Evolutionary conservation across 2,888 invertebrate species (phyloP).

Genomic region (Chymomyza caudatula): DNA sequence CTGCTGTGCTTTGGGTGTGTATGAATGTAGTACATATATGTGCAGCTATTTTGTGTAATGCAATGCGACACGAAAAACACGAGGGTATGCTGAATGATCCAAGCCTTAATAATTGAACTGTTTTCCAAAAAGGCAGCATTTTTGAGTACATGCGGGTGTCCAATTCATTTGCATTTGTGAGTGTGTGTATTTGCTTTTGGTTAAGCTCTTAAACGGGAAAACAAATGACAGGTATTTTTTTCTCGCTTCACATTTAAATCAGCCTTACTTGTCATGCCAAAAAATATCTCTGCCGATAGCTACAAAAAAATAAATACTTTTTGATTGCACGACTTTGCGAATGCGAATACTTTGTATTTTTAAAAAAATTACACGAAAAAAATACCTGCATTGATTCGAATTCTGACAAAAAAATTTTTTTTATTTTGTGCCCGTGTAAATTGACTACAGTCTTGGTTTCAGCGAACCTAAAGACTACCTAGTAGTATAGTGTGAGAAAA

Average conservation of each 20-base stretch:
- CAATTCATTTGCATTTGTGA: neutral
- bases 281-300: neutral
- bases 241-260: neutral
- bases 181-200: neutral
- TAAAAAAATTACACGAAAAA: too few relatives aligned
- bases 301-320: neutral
- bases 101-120: conserved; percentile 1
- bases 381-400: too few relatives aligned
- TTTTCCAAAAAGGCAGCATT: neutral
- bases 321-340: neutral
- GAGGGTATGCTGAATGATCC: neutral
- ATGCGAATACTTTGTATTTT: neutral
- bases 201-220: neutral
- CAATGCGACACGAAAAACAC: neutral
- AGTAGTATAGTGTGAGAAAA: too few relatives aligned
- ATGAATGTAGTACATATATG: neutral
- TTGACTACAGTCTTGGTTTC: too few relatives aligned
- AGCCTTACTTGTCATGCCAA: neutral
- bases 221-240: neutral
- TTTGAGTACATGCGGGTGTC: neutral
- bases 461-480: too few relatives aligned
- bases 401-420: too few relatives aligned
- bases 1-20: neutral
- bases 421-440: too few relatives aligned
- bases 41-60: conserved; percentile 14